Percentiles rank a stretch among this genome's conserved stretches.
Conservation (phyloP, 2,113 vertebrate species). For the Aythya baeri region DNA sequence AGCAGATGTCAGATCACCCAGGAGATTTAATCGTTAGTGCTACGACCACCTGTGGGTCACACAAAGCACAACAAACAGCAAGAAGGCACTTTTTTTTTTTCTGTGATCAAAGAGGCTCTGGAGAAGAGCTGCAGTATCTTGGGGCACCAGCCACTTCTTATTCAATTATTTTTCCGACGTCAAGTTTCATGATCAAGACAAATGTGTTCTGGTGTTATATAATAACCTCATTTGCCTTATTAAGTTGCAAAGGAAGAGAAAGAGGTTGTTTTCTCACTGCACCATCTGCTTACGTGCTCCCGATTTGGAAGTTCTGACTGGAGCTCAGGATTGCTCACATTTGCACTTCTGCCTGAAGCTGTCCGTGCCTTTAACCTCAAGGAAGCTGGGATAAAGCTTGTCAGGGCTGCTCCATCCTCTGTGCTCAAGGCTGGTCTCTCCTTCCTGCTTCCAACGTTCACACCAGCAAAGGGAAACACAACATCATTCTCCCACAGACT, state of each 20-base stretch:
- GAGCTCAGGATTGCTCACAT: neutral
- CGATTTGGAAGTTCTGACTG: neutral
- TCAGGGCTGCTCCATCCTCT: neutral
- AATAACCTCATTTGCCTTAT: conserved; percentile 22
- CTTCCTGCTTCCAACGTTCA: neutral
- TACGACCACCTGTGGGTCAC: neutral
- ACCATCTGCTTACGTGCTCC: neutral
- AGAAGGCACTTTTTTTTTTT: neutral
- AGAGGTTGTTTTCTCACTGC: neutral
- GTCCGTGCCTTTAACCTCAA: neutral
- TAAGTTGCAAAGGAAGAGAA: conserved; percentile 22
- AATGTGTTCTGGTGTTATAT: conserved; percentile 1
- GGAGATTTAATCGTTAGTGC: neutral
- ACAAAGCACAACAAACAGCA: neutral
- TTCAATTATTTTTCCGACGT: conserved; percentile 4
- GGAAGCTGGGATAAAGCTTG: neutral
- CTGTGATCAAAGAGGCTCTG: neutral
- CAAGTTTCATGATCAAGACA: conserved; percentile 19
- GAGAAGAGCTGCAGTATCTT: neutral
- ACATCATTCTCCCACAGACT: neutral
- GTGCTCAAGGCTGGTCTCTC: neutral
- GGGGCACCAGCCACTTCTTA: neutral
- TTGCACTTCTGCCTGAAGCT: neutral
- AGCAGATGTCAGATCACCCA: neutral
- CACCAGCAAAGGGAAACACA: neutral